Percentiles rank a stretch among this genome's conserved stretches.
Evolutionary conservation across 23 tunicate genomes (phyloP).

Genomic region (Styela clava): DNA sequence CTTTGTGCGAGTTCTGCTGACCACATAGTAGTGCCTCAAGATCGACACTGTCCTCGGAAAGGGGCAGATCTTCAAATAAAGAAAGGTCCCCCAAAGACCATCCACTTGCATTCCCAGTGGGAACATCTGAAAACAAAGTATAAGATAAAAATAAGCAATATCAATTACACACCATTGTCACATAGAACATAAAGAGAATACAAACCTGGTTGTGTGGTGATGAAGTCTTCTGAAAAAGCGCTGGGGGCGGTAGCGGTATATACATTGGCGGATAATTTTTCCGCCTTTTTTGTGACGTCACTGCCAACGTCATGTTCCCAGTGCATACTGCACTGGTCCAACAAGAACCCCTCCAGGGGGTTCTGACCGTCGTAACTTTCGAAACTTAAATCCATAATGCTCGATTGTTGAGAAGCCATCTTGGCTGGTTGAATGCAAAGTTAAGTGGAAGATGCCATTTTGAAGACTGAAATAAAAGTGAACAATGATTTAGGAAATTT

Average conservation of each 20-base stretch:
- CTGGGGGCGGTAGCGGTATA: not conserved
- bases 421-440: constrained; percentile 5
- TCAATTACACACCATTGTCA: not conserved
- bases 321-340: not conserved
- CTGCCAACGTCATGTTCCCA: not conserved
- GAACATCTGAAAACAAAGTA: not conserved
- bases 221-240: not conserved
- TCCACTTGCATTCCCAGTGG: not conserved
- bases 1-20: no score
- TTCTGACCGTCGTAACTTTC: constrained; percentile 8
- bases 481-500: not conserved
- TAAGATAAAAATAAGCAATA: not conserved
- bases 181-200: not conserved
- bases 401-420: constrained; percentile 15
- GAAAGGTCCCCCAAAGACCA: no score
- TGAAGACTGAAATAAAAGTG: constrained; percentile 32
- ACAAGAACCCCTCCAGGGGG: constrained; percentile 11
- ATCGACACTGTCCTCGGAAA: not conserved
- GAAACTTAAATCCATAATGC: constrained; percentile 23
- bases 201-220: not conserved
- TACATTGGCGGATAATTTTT: not conserved
- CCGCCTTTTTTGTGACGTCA: not conserved
- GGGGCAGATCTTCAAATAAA: not conserved
- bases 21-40: not conserved
- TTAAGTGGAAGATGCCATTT: constrained; percentile 34